Conservation (phyloP, 2,888 invertebrate species). For the Lycophotia porphyrea region DNA sequence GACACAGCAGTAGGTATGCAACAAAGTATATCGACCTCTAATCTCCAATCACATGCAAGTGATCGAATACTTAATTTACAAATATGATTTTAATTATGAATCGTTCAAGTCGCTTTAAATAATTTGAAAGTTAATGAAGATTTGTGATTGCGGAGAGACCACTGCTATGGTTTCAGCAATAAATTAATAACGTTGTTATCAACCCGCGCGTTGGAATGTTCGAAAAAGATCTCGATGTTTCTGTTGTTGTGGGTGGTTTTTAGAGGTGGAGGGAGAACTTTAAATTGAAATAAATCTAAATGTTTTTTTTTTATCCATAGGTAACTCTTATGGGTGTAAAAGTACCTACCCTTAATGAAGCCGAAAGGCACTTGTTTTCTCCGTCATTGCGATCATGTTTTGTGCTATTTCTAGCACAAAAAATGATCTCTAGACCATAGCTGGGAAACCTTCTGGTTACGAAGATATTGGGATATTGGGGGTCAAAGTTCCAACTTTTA, state of each 20-base stretch:
- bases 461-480: too few relatives aligned
- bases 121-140: neutral
- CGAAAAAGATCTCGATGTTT: neutral
- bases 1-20: neutral
- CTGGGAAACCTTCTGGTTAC: too few relatives aligned
- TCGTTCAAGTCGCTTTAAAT: neutral
- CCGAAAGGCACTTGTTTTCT: too few relatives aligned
- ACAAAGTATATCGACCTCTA: neutral
- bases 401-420: too few relatives aligned
- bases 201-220: neutral
- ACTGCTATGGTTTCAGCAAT: conserved; percentile 3
- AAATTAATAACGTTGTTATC: conserved; percentile 9
- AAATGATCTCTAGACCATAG: too few relatives aligned
- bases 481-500: too few relatives aligned
- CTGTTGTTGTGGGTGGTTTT: neutral
- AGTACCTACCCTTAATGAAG: too few relatives aligned
- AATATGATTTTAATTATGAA: neutral
- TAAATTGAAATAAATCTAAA: too few relatives aligned
- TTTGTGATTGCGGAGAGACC: neutral
- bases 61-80: neutral
- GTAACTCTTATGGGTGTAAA: too few relatives aligned
- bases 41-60: neutral
- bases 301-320: too few relatives aligned
- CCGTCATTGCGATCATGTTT: too few relatives aligned
- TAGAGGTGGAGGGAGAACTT: too few relatives aligned